Conservation (phyloP, 2,113 vertebrate species). For the Pluvialis apricaria region DNA sequence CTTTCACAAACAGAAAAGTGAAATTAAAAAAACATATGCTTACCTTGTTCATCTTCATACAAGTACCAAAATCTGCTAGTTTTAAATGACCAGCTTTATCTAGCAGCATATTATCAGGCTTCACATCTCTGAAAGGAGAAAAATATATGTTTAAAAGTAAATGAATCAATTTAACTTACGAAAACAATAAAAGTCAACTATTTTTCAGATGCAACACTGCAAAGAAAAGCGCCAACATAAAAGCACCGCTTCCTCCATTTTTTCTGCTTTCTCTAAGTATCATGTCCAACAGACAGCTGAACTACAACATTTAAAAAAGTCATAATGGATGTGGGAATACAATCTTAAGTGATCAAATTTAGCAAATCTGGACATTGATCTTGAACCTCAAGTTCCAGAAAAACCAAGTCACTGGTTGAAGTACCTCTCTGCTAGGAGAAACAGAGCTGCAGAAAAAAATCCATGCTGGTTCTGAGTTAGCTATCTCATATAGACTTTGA, state of each 20-base stretch:
- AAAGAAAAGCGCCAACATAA: neutral
- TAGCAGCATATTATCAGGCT: constrained; percentile 98
- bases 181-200: neutral
- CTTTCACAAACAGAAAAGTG: constrained; percentile 2
- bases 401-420: neutral
- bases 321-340: neutral
- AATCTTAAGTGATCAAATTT: neutral
- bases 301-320: neutral
- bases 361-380: neutral
- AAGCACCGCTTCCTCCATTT: neutral
- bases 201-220: neutral
- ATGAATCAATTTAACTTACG: neutral
- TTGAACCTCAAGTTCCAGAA: neutral
- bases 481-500: neutral
- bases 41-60: constrained; percentile 99
- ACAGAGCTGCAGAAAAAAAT: neutral
- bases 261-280: neutral
- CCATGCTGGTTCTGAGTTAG: neutral
- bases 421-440: neutral
- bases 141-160: neutral
- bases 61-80: constrained; percentile 98
- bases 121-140: constrained; percentile 87
- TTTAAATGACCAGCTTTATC: constrained; percentile 98
- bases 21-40: constrained; percentile 6
- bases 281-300: neutral